Evolutionary conservation across 2,113 vertebrate species (phyloP).

Genomic region (Ptychochromis oligacanthus): DNA sequence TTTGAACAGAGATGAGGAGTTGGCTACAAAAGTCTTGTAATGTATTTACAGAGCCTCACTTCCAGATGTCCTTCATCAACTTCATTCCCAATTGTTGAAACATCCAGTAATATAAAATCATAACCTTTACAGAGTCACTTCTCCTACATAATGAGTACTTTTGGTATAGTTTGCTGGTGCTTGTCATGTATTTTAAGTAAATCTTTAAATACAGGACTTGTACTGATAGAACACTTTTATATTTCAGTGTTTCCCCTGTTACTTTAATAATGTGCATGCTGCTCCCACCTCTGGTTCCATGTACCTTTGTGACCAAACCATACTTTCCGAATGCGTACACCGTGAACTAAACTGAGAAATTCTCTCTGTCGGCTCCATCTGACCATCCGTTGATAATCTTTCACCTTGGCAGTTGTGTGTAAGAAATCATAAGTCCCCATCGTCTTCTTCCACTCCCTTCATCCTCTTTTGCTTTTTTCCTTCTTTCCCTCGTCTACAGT

Average conservation of each 20-base stretch:
- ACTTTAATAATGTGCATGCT: background rate
- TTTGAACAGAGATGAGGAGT: background rate
- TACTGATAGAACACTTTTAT: too few species aligned
- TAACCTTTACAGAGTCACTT: background rate
- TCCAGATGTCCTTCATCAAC: background rate
- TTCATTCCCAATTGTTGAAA: background rate
- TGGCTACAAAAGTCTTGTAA: background rate
- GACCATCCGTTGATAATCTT: conserved; percentile 53
- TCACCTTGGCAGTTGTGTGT: conserved; percentile 63
- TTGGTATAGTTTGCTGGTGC: background rate
- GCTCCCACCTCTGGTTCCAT: background rate
- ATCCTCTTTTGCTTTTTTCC: conserved; percentile 51
- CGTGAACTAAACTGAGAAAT: background rate
- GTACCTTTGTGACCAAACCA: background rate
- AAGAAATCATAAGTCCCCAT: conserved; percentile 48
- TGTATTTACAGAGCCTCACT: background rate
- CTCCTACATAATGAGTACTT: background rate
- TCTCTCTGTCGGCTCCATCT: background rate
- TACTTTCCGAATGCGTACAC: background rate
- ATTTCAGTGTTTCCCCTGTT: background rate
- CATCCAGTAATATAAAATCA: background rate
- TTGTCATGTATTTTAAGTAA: background rate
- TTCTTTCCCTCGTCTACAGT: conserved; percentile 17
- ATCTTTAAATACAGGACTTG: background rate
- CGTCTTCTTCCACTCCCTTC: conserved; percentile 20